Base-by-base conservation (phyloP, 2,888 invertebrate genomes). In the Rhagophthalmus giganteus region DNA sequence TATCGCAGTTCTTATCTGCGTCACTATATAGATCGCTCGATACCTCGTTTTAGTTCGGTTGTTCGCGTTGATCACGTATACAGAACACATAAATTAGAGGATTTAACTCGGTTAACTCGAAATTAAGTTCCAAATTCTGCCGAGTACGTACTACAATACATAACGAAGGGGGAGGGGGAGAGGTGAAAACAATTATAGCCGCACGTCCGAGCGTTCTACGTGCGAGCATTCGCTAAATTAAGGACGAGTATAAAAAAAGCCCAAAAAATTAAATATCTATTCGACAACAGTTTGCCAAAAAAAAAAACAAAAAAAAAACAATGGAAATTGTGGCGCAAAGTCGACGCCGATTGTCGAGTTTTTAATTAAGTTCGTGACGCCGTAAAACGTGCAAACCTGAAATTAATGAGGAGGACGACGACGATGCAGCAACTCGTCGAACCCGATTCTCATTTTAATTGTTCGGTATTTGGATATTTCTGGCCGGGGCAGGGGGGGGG, bases 61-160 rank as follows among this genome's bases (percentile, higher is more conserved):
- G 30, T 30, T 30, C 38, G 45, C 45, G 45, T 46, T 46, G 38
- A 46, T 46, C 45, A 46, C 45, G 45, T 38, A 46, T 26, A 46
- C 45, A 46, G 26, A 30, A 27, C 31, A 30, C 37, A 46, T 46
- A 46, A 46, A 46, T 46, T 38, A 38, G 32, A 38, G 31, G 35
- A 46, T 46, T 39, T 46, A 46, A 46, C 35, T 37, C 37, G 37
- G 30, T 46, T 46, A 46, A 44, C 44, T 44, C 28, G 45, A 46
- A 46, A 46, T 46, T 46, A 46, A 46, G 45, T 46, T 46, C 30
- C 44, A 44, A 44, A 44, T 44, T 44, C 34, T 44, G 20, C 34
- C 15, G 33, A 44, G 27, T 31, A 31, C 14, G 35, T 44, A 27
- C 28, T 15, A 35, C 27, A 26, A 35, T 44, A 35, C 24, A 44